Evolutionary conservation across 2,797 vertebrate genomes (phyloP).

Genomic region (Numenius phaeopus): DNA sequence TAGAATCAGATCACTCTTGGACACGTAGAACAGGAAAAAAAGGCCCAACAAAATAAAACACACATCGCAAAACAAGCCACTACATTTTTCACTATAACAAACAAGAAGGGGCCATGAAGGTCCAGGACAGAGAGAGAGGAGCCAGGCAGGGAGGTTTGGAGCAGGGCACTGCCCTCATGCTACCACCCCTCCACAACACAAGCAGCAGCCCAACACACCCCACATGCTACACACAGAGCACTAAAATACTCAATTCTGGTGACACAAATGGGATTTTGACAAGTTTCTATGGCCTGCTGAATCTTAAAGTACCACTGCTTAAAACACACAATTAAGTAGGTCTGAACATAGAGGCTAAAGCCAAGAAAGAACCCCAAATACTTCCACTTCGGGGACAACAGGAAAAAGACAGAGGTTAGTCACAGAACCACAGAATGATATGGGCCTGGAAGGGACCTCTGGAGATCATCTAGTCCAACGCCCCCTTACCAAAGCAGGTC

Average conservation of each 20-base stretch:
- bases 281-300: background rate
- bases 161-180: background rate
- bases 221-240: background rate
- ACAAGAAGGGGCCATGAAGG: background rate
- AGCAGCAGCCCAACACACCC: too few relatives aligned
- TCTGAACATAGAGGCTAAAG: background rate
- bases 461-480: too few relatives aligned
- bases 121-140: background rate
- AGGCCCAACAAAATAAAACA: background rate
- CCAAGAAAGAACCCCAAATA: background rate
- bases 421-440: too few relatives aligned
- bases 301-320: background rate
- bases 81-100: background rate
- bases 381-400: background rate
- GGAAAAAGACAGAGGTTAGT: background rate
- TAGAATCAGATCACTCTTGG: background rate
- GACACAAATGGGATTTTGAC: background rate
- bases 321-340: background rate
- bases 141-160: background rate
- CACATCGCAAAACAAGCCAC: background rate
- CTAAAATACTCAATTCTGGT: background rate
- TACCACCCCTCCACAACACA: background rate
- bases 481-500: too few relatives aligned
- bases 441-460: too few relatives aligned
- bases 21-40: background rate